phyloP scores from a whole-genome alignment of 2,888 invertebrate species.

The Cryptus viduatorius region DNA sequence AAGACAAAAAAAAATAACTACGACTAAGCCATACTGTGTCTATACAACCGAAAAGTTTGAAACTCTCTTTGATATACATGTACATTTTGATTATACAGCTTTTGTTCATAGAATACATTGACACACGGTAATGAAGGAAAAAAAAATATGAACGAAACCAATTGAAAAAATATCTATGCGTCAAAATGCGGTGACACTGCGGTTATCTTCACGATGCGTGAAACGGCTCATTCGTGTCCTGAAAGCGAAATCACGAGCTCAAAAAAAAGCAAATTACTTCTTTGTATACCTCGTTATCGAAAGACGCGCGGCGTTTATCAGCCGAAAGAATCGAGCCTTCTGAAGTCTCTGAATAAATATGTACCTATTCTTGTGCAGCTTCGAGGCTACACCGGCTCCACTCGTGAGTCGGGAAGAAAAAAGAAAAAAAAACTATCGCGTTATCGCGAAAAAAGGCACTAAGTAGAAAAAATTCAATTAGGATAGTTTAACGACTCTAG shows the following conservation, averaged over 20 bases:
- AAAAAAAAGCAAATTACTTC: constrained; percentile 22
- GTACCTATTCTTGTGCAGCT: constrained; percentile 41
- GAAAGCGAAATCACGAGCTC: constrained; percentile 30
- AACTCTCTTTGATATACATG: constrained; percentile 67
- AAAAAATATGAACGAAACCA: constrained; percentile 18
- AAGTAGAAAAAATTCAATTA: constrained; percentile 61
- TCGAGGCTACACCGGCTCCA: constrained; percentile 57
- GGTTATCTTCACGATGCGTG: constrained; percentile 1
- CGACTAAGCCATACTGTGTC: constrained; percentile 58
- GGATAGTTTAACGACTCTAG: constrained; percentile 62
- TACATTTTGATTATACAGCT: constrained; percentile 65
- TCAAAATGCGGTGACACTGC: constrained; percentile 5
- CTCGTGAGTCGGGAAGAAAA: constrained; percentile 29
- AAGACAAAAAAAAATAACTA: constrained; percentile 22
- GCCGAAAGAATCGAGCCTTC: constrained; percentile 27
- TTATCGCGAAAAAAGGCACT: constrained; percentile 53
- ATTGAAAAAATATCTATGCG: constrained; percentile 2
- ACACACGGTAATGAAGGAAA: constrained; percentile 12
- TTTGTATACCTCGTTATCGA: constrained; percentile 33
- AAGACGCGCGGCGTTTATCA: constrained; percentile 15
- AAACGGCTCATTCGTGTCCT: constrained; percentile 29
- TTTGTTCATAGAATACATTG: constrained; percentile 36
- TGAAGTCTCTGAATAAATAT: constrained; percentile 37
- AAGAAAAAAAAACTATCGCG: constrained; percentile 25
- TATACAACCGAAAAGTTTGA: constrained; percentile 59